Evolutionary conservation across 2,797 vertebrate species (phyloP).

Genomic region (Micromesistius poutassou): DNA sequence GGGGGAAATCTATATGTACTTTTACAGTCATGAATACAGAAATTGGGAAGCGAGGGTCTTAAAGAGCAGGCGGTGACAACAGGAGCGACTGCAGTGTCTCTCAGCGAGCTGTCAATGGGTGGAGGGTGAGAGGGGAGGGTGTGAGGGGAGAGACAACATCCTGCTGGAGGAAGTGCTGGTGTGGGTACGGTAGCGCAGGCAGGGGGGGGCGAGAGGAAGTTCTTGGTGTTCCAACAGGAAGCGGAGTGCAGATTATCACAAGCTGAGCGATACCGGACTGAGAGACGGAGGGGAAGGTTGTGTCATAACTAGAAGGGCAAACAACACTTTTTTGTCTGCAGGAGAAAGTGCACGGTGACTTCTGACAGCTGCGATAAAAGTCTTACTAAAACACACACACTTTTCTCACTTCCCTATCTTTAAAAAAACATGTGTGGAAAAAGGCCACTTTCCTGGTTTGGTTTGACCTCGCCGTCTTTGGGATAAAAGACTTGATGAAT

Average conservation of each 20-base stretch:
- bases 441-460: constrained; percentile 34
- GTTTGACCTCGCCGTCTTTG: constrained; percentile 18
- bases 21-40: constrained; percentile 72
- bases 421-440: constrained; percentile 42
- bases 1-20: constrained; percentile 70
- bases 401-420: constrained; percentile 58
- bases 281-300: constrained; percentile 15
- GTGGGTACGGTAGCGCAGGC: neutral
- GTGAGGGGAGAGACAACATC: constrained; percentile 29
- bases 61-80: constrained; percentile 63
- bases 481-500: constrained; percentile 2
- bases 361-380: constrained; percentile 60
- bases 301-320: constrained; percentile 22
- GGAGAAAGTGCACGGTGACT: constrained; percentile 23
- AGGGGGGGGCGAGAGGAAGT: constrained; percentile 27
- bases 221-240: constrained; percentile 31
- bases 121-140: constrained; percentile 31
- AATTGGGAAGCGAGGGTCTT: constrained; percentile 63
- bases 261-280: constrained; percentile 14
- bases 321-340: constrained; percentile 14
- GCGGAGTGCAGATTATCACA: constrained; percentile 21
- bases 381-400: constrained; percentile 47
- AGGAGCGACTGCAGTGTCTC: constrained; percentile 45
- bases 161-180: constrained; percentile 28
- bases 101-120: constrained; percentile 39